Evolutionary conservation across 2,888 invertebrate species (phyloP).

Genomic region (Napeogenes sylphis): DNA sequence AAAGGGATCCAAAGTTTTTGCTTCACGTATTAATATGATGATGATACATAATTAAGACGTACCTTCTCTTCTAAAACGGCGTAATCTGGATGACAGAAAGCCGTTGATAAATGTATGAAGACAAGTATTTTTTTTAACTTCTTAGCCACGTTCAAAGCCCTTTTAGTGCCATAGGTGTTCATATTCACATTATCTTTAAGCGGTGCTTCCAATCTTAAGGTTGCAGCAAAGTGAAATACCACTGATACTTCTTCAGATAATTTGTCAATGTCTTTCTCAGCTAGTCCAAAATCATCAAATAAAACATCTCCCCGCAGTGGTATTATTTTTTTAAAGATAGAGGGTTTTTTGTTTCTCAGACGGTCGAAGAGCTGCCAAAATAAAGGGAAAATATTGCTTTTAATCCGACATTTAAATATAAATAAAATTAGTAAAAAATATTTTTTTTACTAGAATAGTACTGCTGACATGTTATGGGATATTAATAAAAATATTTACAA

Average conservation of each 20-base stretch:
- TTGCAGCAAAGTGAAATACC: slow-evolving; percentile 95
- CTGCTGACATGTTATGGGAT: too few species aligned
- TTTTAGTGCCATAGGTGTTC: slow-evolving; percentile 92
- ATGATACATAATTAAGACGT: slow-evolving; percentile 15
- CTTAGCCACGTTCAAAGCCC: slow-evolving; percentile 86
- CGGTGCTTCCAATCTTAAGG: slow-evolving; percentile 91
- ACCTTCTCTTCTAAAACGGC: slow-evolving; percentile 65
- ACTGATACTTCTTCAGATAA: slow-evolving; percentile 84
- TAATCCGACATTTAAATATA: too few species aligned
- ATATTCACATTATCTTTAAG: slow-evolving; percentile 91
- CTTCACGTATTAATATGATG: too few species aligned
- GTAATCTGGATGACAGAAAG: slow-evolving; percentile 96
- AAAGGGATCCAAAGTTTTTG: too few species aligned
- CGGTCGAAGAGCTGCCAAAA: slow-evolving; percentile 82
- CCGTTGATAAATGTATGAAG: slow-evolving; percentile 94
- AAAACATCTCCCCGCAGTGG: slow-evolving; percentile 86
- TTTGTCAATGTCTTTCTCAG: slow-evolving; percentile 74
- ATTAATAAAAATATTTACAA: too few species aligned
- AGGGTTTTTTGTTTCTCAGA: slow-evolving; percentile 79
- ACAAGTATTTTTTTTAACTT: slow-evolving; percentile 84
- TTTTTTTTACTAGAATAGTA: too few species aligned
- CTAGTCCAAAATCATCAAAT: slow-evolving; percentile 80
- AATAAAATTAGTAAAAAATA: too few species aligned
- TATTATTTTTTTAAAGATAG: slow-evolving; percentile 83
- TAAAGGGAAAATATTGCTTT: background rate